A percentile compares a stretch with the other conserved stretches of the same genome.
phyloP scores from a whole-genome alignment of 1,140 invertebrate genomes.

The Neodiprion pinetum region DNA sequence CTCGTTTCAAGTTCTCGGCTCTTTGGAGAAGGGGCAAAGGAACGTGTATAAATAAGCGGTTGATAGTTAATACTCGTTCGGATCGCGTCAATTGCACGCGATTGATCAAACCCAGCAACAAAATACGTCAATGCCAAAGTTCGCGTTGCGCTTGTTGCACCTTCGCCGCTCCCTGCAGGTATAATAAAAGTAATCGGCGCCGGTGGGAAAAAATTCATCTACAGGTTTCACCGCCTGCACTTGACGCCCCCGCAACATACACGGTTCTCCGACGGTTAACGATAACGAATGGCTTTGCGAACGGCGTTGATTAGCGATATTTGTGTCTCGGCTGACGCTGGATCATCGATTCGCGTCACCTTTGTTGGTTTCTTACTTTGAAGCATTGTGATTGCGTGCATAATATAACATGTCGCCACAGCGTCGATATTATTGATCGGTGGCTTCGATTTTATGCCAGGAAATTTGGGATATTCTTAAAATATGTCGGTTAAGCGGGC shows the following conservation, averaged over 20 bases:
- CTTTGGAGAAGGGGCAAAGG: too few species aligned
- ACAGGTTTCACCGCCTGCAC: neutral
- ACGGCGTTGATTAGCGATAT: neutral
- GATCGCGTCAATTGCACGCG: neutral
- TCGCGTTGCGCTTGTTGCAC: neutral
- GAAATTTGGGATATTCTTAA: too few species aligned
- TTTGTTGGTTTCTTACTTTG: neutral
- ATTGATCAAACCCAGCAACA: neutral
- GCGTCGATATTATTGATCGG: neutral
- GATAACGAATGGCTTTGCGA: neutral
- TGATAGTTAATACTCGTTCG: too few species aligned
- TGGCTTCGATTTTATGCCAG: too few species aligned
- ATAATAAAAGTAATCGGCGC: neutral
- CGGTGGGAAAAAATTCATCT: neutral
- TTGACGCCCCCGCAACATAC: neutral
- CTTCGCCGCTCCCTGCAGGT: neutral
- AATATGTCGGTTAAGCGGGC: too few species aligned
- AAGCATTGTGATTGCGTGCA: neutral
- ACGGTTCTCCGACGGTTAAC: neutral
- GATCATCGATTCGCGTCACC: neutral
- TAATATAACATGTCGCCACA: neutral
- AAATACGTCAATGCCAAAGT: neutral
- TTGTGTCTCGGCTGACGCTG: neutral
- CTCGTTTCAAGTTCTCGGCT: too few species aligned
- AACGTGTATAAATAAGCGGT: too few species aligned